Evolutionary conservation across 1,140 invertebrate genomes (phyloP).

Genomic region (Drosophila truncata): DNA sequence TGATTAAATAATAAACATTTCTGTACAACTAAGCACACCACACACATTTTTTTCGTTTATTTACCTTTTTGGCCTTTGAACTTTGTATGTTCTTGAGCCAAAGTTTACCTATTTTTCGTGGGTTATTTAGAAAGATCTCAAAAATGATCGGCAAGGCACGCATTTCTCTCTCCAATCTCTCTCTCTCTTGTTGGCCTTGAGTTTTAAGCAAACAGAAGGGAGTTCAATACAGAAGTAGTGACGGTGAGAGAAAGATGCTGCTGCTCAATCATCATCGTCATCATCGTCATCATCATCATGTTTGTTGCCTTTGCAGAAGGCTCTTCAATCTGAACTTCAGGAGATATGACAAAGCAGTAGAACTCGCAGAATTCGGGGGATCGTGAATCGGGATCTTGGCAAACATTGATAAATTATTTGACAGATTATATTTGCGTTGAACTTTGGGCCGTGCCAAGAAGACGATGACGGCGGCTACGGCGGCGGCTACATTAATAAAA

Average conservation of each 20-base stretch:
- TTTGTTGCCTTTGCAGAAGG: conserved; percentile 7
- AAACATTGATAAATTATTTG: conserved; percentile 83
- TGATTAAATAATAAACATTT: background rate
- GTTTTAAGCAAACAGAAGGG: conserved; percentile 50
- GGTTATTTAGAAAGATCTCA: conserved; percentile 27
- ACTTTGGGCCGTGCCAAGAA: conserved; percentile 52
- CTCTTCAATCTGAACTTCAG: conserved; percentile 33
- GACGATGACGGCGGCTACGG: conserved; percentile 6
- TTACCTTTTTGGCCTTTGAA: conserved; percentile 3
- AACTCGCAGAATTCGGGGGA: conserved; percentile 1
- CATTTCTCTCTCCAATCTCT: background rate
- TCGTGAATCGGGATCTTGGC: conserved; percentile 52
- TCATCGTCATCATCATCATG: conserved; percentile 5
- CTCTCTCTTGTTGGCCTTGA: conserved; percentile 6
- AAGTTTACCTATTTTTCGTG: conserved; percentile 4
- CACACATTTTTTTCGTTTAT: background rate
- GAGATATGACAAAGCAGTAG: conserved; percentile 7
- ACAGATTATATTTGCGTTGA: conserved; percentile 83
- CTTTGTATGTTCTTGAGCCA: background rate
- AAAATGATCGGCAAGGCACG: conserved; percentile 3
- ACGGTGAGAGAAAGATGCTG: conserved; percentile 2
- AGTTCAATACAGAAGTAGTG: conserved; percentile 34
- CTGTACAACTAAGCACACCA: background rate
- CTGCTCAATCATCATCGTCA: conserved; percentile 11
- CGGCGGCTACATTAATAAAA: conserved; percentile 54